Percentiles rank a stretch among this genome's conserved stretches.
Evolutionary conservation across 2,888 invertebrate genomes (phyloP).

Genomic region (Sicus ferrugineus): DNA sequence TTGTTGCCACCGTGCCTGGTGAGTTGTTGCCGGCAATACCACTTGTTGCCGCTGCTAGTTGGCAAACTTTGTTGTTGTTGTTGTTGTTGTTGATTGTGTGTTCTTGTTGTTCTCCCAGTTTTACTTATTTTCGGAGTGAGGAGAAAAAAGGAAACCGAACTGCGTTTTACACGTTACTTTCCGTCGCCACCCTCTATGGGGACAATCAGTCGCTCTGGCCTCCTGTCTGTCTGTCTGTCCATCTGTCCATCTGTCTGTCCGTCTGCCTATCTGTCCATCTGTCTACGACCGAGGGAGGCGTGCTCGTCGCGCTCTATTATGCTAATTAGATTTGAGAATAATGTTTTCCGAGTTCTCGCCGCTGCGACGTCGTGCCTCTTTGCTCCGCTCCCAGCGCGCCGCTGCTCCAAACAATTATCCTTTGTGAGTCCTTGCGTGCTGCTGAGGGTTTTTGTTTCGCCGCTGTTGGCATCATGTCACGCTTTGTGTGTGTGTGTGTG

Average conservation of each 20-base stretch:
- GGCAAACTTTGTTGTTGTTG: not conserved
- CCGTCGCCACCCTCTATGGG: not conserved
- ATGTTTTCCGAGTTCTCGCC: constrained; percentile 51
- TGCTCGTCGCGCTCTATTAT: constrained; percentile 51
- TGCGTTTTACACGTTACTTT: not conserved
- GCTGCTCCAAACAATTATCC: constrained; percentile 28
- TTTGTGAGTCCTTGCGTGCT: constrained; percentile 5
- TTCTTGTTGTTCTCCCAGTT: not conserved
- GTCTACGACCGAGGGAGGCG: constrained; percentile 11
- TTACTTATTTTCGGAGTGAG: not conserved
- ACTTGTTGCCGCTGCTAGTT: not conserved
- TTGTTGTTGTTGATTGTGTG: not conserved
- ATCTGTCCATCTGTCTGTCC: constrained; percentile 28
- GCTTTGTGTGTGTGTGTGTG: too few species aligned
- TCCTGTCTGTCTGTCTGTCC: constrained; percentile 28
- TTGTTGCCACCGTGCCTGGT: not conserved
- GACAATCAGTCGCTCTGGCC: too few species aligned
- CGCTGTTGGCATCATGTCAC: not conserved
- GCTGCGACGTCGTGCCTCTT: constrained; percentile 32
- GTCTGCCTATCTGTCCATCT: constrained; percentile 32
- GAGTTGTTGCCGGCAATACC: too few species aligned
- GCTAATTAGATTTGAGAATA: constrained; percentile 58
- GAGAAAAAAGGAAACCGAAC: not conserved
- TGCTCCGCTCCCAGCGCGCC: constrained; percentile 25
- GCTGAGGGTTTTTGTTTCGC: not conserved